Evolutionary conservation across 2,113 vertebrate genomes (phyloP).

Genomic region (Sebastes fasciatus): DNA sequence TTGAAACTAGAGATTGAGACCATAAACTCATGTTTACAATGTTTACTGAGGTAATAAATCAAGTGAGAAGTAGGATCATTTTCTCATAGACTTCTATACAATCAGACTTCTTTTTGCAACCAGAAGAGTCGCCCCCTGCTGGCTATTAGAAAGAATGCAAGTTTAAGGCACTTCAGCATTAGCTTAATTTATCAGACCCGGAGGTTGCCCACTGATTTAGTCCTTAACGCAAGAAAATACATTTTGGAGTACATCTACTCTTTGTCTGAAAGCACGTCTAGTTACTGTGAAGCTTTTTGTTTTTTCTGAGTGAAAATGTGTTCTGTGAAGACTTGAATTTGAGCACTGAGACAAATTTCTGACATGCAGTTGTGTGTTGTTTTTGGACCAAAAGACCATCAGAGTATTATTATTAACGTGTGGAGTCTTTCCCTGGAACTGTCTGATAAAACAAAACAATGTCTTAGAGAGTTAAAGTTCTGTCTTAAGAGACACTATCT

Average conservation of each 20-base stretch:
- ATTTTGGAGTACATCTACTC: too few relatives aligned
- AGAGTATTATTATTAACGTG: not conserved
- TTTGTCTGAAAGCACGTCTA: not conserved
- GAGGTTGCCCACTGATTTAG: too few relatives aligned
- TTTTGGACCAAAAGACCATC: not conserved
- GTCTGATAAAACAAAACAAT: not conserved
- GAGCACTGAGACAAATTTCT: not conserved
- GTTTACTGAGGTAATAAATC: too few relatives aligned
- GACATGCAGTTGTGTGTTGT: not conserved
- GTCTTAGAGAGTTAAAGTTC: not conserved
- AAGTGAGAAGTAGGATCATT: too few relatives aligned
- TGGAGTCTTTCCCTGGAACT: not conserved
- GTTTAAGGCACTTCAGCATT: too few relatives aligned
- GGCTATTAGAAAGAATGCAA: too few relatives aligned
- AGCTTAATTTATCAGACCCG: too few relatives aligned
- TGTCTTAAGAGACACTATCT: not conserved
- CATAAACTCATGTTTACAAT: too few relatives aligned
- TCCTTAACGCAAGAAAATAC: not conserved
- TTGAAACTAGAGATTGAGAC: too few relatives aligned
- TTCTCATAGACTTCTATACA: too few relatives aligned
- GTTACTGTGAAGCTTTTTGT: not conserved
- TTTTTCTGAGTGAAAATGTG: not conserved
- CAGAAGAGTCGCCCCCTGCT: too few relatives aligned
- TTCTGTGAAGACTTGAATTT: not conserved
- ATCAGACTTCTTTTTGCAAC: too few relatives aligned